Conservation (phyloP, 2,888 invertebrate genomes). For the Clunio marinus region DNA sequence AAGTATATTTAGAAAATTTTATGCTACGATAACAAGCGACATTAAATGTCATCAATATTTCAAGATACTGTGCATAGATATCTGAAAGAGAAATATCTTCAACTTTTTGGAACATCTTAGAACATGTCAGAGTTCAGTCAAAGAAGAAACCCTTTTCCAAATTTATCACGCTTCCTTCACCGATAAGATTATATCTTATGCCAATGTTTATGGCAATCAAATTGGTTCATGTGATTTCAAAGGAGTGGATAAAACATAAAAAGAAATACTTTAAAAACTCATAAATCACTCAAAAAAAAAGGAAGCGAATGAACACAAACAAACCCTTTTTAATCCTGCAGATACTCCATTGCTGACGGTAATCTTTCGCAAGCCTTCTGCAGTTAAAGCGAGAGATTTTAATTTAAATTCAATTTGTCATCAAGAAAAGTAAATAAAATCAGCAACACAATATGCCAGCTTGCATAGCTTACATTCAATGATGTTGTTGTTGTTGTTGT, state of each 20-base stretch:
- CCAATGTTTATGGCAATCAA: conserved; percentile 24
- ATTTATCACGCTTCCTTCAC: not conserved
- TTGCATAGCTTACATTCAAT: too few relatives aligned
- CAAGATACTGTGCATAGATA: too few relatives aligned
- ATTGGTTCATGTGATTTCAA: conserved; percentile 25
- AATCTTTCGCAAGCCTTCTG: not conserved
- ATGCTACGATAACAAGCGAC: too few relatives aligned
- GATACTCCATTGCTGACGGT: conserved; percentile 22
- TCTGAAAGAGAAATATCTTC: too few relatives aligned
- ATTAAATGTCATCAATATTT: too few relatives aligned
- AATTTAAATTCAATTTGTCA: conserved; percentile 39
- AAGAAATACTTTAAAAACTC: conserved; percentile 37
- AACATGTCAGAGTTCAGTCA: too few relatives aligned
- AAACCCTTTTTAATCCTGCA: conserved; percentile 38
- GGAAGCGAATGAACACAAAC: conserved; percentile 19
- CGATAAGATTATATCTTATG: conserved; percentile 18
- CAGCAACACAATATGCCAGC: not conserved
- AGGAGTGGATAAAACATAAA: conserved; percentile 29
- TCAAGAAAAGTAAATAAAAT: conserved; percentile 30
- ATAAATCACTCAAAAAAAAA: conserved; percentile 36
- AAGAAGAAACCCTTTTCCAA: not conserved
- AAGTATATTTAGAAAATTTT: too few relatives aligned
- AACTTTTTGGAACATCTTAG: too few relatives aligned
- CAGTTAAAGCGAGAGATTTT: conserved; percentile 29
- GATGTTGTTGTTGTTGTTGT: not conserved